A percentile compares a stretch with the other conserved stretches of the same genome.
Evolutionary conservation across 2,888 invertebrate species (phyloP).

Genomic region (Magallana nippona): DNA sequence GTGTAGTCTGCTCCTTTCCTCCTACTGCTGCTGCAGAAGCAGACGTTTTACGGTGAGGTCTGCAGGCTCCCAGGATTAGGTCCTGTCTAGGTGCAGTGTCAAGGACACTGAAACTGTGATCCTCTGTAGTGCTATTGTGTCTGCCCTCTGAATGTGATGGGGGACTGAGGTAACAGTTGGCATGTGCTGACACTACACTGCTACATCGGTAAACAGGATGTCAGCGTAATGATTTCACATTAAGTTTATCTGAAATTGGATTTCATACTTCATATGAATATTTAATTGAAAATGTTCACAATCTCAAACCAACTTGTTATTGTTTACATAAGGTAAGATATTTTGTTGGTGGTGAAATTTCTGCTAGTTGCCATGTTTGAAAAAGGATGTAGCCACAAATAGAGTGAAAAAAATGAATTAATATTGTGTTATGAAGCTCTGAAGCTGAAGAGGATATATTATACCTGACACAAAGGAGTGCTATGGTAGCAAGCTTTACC

Average conservation of each 20-base stretch:
- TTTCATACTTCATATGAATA: background rate
- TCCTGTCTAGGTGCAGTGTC: background rate
- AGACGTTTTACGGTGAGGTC: background rate
- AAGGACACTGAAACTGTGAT: background rate
- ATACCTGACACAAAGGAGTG: too few species aligned
- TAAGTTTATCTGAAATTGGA: background rate
- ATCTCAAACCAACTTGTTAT: background rate
- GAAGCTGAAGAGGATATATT: too few species aligned
- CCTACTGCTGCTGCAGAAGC: background rate
- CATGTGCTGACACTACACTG: background rate
- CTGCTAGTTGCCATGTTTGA: too few species aligned
- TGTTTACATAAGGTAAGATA: conserved; percentile 9
- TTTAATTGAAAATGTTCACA: background rate
- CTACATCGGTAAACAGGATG: background rate
- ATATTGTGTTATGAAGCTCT: too few species aligned
- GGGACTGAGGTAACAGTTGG: conserved; percentile 12
- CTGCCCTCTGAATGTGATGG: too few species aligned
- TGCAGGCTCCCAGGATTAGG: background rate
- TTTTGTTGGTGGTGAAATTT: background rate
- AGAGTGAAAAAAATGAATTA: too few species aligned
- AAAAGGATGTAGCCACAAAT: too few species aligned
- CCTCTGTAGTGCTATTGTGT: background rate
- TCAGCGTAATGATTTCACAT: background rate
- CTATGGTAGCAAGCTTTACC: too few species aligned
- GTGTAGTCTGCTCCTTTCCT: background rate